Conservation (phyloP, 1,140 invertebrate genomes). For the Ditylenchus dipsaci region DNA sequence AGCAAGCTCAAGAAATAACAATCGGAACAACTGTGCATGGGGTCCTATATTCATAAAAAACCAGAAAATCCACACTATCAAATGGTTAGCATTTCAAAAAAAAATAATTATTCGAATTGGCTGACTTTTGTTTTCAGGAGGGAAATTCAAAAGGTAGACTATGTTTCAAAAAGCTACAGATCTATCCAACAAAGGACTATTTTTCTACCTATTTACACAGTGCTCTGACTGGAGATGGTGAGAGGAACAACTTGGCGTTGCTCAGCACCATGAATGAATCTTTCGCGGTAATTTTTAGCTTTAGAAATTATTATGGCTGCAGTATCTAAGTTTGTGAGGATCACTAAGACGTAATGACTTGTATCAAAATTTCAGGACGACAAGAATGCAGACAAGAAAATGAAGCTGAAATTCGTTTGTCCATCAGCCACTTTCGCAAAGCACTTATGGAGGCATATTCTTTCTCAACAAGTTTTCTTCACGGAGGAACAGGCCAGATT, state of each 20-base stretch:
- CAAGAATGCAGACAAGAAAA: slow-evolving; percentile 28
- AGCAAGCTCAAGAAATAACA: slow-evolving; percentile 69
- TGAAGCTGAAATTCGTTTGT: slow-evolving; percentile 42
- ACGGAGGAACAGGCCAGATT: slow-evolving; percentile 36
- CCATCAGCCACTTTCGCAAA: slow-evolving; percentile 47
- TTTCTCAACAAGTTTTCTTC: slow-evolving; percentile 52
- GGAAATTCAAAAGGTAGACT: slow-evolving; percentile 19
- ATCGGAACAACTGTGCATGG: slow-evolving; percentile 89
- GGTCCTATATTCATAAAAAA: slow-evolving; percentile 89
- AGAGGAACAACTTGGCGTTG: neutral
- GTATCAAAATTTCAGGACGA: slow-evolving; percentile 30
- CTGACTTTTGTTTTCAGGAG: neutral
- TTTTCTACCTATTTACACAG: slow-evolving; percentile 3
- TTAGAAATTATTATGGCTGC: too few relatives aligned
- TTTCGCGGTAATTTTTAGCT: slow-evolving; percentile 9
- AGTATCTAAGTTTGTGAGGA: too few relatives aligned
- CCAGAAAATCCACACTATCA: slow-evolving; percentile 84
- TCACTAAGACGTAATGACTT: too few relatives aligned
- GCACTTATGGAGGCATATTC: slow-evolving; percentile 48
- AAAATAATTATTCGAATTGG: too few relatives aligned
- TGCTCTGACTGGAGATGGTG: slow-evolving; percentile 3
- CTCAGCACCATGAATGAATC: slow-evolving; percentile 13
- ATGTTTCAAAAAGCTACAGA: slow-evolving; percentile 20
- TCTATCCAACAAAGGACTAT: slow-evolving; percentile 12
- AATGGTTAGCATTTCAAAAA: slow-evolving; percentile 69